Evolutionary conservation across 2,888 invertebrate genomes (phyloP).

Genomic region (Emmelina monodactyla): DNA sequence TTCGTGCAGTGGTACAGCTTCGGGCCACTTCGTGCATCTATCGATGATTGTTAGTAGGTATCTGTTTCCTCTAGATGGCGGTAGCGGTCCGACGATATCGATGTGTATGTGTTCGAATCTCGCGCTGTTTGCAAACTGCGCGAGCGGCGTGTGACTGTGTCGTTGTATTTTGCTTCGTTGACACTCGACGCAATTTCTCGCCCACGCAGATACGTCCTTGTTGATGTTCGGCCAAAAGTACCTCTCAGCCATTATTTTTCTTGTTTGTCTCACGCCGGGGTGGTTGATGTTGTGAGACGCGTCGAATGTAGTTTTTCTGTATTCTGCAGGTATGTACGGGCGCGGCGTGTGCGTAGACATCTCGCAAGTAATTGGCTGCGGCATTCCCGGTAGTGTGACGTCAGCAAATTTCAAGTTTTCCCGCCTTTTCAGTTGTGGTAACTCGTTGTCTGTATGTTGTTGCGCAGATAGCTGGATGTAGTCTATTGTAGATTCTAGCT

Average conservation of each 20-base stretch:
- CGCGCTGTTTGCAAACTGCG: neutral
- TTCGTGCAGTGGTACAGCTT: conserved; percentile 9
- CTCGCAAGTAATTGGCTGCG: conserved; percentile 10
- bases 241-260: conserved; percentile 8
- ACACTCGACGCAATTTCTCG: conserved; percentile 5
- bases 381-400: conserved; percentile 4
- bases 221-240: conserved; percentile 11
- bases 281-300: conserved; percentile 9
- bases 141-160: conserved; percentile 4
- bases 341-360: conserved; percentile 1
- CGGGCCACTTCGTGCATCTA: conserved; percentile 2
- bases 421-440: neutral
- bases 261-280: conserved; percentile 1
- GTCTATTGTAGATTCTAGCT: conserved; percentile 5
- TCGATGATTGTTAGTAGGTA: conserved; percentile 23
- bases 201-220: conserved; percentile 7
- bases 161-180: conserved; percentile 6
- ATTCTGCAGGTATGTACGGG: conserved; percentile 6
- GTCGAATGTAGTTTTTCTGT: conserved; percentile 11
- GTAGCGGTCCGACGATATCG: conserved; percentile 14
- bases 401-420: neutral
- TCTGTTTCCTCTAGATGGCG: conserved; percentile 14
- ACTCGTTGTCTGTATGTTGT: neutral
- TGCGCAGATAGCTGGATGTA: conserved; percentile 2
- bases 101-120: conserved; percentile 14